Evolutionary conservation across 64 coral and sea anemone species (phyloP), one percentile per base, ranked within the genome.

Genomic region (Orbicella faveolata): DNA sequence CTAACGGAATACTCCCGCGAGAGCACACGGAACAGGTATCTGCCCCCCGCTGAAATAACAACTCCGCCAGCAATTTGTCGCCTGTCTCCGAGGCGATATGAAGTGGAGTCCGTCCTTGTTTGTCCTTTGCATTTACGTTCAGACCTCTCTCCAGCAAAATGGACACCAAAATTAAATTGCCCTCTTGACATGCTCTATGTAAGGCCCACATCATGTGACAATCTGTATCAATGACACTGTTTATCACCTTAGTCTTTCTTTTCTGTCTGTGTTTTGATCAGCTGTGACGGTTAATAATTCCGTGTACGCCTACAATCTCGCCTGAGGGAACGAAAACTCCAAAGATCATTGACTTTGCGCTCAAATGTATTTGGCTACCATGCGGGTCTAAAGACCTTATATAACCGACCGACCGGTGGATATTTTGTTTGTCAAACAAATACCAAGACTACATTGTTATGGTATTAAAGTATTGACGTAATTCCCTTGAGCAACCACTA

Each of bases 1-100:
- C 88, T 54, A 97, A 66, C 35, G 92, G 95, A 44, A 97, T 94
- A 25, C 64, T 72, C 1, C 84, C 88, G 1, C 52, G 63, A 12
- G 90, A 76, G 21, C 92, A 94, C 52, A 85, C 74, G 18, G 75
- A 36, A 68, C 83, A 84, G 5, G 73, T 93, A 83, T 91, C 79
- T 0, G 92, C 92, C 8, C 95, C 95, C 30, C 81, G 78, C 19
- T 97, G 92, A 21, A 94, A 91, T 36, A 97, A 74, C 74, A 97
- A 21, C 17, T 94, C 77, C 10, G 95, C 95, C 6, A 97, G 52
- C 63, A 94, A 63, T 23, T 90, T 84, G 48, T 94, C 90, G 16
- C 57, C 55, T 48, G 51, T 77, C 17, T 87, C 34, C 12, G 92
- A 88, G 1, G 91, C 92, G 10, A 97, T 83, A 17, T 97, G 95